Evolutionary conservation across 2,797 vertebrate genomes (phyloP), one percentile per base, ranked within the genome.

Genomic region (Anguilla megastoma): DNA sequence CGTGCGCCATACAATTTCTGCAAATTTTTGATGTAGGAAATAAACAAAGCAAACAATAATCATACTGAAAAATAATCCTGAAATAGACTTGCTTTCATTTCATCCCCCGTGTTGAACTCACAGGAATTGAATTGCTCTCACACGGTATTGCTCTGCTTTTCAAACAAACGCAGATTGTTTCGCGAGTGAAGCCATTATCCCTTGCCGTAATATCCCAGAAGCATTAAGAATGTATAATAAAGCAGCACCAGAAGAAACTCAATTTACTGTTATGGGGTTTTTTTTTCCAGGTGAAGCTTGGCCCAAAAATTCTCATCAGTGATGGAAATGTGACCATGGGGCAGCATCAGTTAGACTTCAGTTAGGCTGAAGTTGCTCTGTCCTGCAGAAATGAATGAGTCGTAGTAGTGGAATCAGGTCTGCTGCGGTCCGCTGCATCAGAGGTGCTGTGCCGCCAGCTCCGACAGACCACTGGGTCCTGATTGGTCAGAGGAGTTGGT

Each of bases 1-100:
- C 84, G 54, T 85, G 87, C 85, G 60, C 36, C 50, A 79, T 86
- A 80, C 85, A n/a, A 41, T 50, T 6, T 80, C 1, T 82, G 86
- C 36, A 48, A 8, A 48, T 80, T 80, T 48, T 9, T 80, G 79
- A 50, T 24, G 41, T 50, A 50, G 6, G 12, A 50, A 50, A 14
- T 88, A 36, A 86, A 87, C 74, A 24, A 41, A 52, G 66, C 48
- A 71, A 36, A 41, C 5, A 0, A 52, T 58, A 0, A 52, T 45
- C n/a, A 36, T 5, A 2, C 0, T 79, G 21, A 84, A 48, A 82
- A 18, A 82, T 48, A 82, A 48, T 24, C 41, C 41, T 24, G 24
- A 50, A 82, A 48, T 82, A 50, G 6, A 82, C 9, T 24, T 24
- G 3, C 4, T 48, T 52, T 48, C 1, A 85, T 87, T 14, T 60